Percentiles rank a stretch among this genome's conserved stretches.
Conservation (phyloP, 2,888 invertebrate species). For the Lithosia quadra region DNA sequence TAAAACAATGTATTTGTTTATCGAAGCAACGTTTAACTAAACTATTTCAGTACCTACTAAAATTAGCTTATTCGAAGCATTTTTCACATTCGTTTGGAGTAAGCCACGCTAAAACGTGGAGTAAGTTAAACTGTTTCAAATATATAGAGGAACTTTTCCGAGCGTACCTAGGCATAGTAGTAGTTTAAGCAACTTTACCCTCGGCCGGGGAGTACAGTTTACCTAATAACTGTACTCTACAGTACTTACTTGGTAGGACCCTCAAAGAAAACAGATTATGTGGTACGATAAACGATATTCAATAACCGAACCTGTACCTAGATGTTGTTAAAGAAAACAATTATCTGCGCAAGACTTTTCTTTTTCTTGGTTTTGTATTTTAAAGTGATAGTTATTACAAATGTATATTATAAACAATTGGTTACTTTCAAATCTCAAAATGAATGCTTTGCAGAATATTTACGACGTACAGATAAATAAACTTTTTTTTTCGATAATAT, state of each 20-base stretch:
- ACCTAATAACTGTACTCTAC: background rate
- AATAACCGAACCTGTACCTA: too few species aligned
- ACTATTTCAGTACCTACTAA: background rate
- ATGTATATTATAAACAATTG: too few species aligned
- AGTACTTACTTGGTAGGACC: background rate
- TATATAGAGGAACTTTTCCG: conserved; percentile 52
- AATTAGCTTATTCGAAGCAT: background rate
- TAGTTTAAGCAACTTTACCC: conserved; percentile 3
- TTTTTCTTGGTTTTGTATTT: too few species aligned
- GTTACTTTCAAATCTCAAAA: too few species aligned
- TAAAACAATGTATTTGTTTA: background rate
- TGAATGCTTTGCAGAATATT: too few species aligned
- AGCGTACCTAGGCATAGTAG: too few species aligned
- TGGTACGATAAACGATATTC: background rate
- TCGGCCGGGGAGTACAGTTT: background rate
- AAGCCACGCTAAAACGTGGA: conserved; percentile 43
- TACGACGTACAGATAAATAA: too few species aligned
- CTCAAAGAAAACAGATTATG: background rate
- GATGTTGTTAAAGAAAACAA: too few species aligned
- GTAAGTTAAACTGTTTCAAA: conserved; percentile 56
- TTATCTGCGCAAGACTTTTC: background rate
- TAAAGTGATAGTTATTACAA: too few species aligned
- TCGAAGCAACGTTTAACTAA: background rate
- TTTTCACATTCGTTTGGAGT: conserved; percentile 15
- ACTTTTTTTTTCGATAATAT: too few species aligned